Base-by-base conservation (phyloP, 2,888 invertebrate genomes). In the Eurytoma californica region DNA sequence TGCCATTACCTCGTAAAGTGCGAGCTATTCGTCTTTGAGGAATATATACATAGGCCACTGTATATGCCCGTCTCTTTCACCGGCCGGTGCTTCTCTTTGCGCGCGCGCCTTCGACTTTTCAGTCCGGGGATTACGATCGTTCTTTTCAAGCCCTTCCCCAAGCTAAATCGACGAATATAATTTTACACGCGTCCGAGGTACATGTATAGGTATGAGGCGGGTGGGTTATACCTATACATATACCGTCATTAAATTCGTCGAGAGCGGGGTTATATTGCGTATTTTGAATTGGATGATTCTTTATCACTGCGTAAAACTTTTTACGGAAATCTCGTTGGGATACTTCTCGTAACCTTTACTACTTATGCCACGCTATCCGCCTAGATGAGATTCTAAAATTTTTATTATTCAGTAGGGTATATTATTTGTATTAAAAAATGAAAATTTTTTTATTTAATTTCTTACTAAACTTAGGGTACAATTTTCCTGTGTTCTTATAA, bases 1-100 rank as follows among this genome's bases (percentile, higher is more conserved):
- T 47, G 69, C 73, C 69, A 79, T 79, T 79, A 79, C 68, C 63
- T 63, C 60, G 70, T 72, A 75, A 70, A 74, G 75, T 75, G 60
- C 39, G 67, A 28, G 70, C 66, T 70, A 75, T 79, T 75, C 72
- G 67, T 79, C 75, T 75, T 79, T 73, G 47, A 57, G 18, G 30
- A 16, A 14, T 66, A 47, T 66, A 58, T 28, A 28, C 57, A 63
- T 58, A n/a, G 18, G n/a, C 53, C 14, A 49, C 14, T 49, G n/a
- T 65, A 51, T n/a, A 16, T 18, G 7, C 13, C 7, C 39, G 39
- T 39, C 24, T 61, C 13, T 28, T 24, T 61, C 24, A n/a, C 28
- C 60, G 24, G 60, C 30, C 61, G 39, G 61, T 0, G 14, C 30
- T 3, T 16, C 63, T 18, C 28, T 18, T 78, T 67, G 61, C 72